These are phyloP conservation scores for Drosophila paucipuncta DNA, from an alignment of 2,888 invertebrate genomes.

Conservation along the genomic window DNA sequence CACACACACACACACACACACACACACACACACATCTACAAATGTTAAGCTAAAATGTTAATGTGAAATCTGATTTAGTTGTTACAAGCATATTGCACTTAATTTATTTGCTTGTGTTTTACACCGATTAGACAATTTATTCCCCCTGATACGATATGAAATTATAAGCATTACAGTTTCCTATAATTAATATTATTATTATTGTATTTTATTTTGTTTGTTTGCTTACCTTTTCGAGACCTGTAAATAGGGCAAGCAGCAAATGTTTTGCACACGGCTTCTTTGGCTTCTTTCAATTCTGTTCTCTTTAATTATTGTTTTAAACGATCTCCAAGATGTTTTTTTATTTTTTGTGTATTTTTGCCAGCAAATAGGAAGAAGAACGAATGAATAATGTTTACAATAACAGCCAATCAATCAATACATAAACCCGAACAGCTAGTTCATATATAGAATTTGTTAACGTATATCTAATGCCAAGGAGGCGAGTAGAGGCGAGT, in stretches of 20 bases:
- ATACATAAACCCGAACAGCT: slow-evolving; percentile 31
- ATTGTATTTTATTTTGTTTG: slow-evolving; percentile 1
- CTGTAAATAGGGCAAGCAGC: slow-evolving; percentile 48
- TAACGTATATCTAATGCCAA: slow-evolving; percentile 65
- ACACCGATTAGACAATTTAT: slow-evolving; percentile 74
- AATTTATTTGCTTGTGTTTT: slow-evolving; percentile 76
- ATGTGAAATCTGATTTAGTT: slow-evolving; percentile 66
- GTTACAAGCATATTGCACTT: slow-evolving; percentile 55
- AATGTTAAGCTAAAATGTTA: slow-evolving; percentile 48
- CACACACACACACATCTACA: slow-evolving; percentile 13
- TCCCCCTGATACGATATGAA: slow-evolving; percentile 66
- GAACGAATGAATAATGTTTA: slow-evolving; percentile 17
- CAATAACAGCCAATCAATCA: slow-evolving; percentile 36
- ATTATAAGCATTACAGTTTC: slow-evolving; percentile 60
- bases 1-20: slow-evolving; percentile 15
- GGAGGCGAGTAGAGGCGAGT: slow-evolving; percentile 29
- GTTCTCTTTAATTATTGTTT: slow-evolving; percentile 17
- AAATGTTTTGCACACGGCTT: slow-evolving; percentile 25
- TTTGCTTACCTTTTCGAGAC: slow-evolving; percentile 20
- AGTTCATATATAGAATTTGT: slow-evolving; percentile 55
- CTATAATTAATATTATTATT: slow-evolving; percentile 21
- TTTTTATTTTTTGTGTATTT: neutral
- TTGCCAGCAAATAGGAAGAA: slow-evolving; percentile 7
- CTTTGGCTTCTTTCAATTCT: neutral
- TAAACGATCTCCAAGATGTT: slow-evolving; percentile 49